These are phyloP conservation scores for Scaptodrosophila lebanonensis DNA, from an alignment of 1,140 invertebrate genomes.

Conservation along the genomic window DNA sequence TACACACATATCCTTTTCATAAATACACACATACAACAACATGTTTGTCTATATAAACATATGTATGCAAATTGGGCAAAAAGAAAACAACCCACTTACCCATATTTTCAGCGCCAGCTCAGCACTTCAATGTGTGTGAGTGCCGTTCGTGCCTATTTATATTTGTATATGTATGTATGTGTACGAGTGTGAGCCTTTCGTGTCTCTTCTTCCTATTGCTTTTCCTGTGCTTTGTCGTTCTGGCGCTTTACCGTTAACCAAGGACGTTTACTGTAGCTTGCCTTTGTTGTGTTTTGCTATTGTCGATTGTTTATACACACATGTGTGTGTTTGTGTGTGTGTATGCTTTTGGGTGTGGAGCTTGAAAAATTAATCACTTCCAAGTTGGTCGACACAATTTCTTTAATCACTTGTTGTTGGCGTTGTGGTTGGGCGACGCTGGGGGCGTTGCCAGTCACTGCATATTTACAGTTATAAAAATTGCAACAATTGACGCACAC, in stretches of 20 bases:
- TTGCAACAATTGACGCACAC: neutral
- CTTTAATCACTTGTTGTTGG: slow-evolving; percentile 29
- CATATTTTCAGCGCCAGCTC: slow-evolving; percentile 60
- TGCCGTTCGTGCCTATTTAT: slow-evolving; percentile 17
- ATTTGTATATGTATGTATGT: slow-evolving; percentile 14
- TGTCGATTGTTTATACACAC: slow-evolving; percentile 8
- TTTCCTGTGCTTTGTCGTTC: slow-evolving; percentile 38
- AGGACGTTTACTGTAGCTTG: slow-evolving; percentile 32
- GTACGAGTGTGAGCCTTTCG: slow-evolving; percentile 2
- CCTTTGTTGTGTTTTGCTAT: slow-evolving; percentile 1
- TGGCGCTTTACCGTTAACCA: slow-evolving; percentile 36
- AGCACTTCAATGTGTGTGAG: slow-evolving; percentile 27
- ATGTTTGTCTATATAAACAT: slow-evolving; percentile 1
- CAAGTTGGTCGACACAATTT: slow-evolving; percentile 14
- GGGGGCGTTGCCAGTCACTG: no score
- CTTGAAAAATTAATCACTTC: slow-evolving; percentile 18
- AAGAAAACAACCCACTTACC: slow-evolving; percentile 54
- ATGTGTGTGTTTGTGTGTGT: slow-evolving; percentile 2
- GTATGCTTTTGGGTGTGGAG: neutral
- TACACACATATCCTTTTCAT: slow-evolving; percentile 2
- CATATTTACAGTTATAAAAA: no score
- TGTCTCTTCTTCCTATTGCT: slow-evolving; percentile 21
- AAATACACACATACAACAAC: slow-evolving; percentile 3
- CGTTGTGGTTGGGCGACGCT: neutral
- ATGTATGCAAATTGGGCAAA: slow-evolving; percentile 53